Evolutionary conservation across 2,113 vertebrate species (phyloP).

Genomic region (Phrynosoma platyrhinos): DNA sequence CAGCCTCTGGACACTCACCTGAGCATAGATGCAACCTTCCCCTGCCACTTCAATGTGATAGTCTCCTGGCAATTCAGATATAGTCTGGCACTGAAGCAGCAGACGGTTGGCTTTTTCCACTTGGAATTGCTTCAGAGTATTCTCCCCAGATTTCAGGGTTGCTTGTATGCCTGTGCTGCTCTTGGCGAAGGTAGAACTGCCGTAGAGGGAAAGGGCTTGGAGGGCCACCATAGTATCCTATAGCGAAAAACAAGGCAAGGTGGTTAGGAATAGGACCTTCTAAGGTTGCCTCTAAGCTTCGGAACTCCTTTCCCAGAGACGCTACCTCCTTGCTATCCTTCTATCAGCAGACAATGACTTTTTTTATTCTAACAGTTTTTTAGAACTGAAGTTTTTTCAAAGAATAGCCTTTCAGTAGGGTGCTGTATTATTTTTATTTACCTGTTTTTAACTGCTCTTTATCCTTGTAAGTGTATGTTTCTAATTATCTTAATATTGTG

Average conservation of each 20-base stretch:
- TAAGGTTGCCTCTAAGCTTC: background rate
- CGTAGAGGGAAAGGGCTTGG: constrained; percentile 75
- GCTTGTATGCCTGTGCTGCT: constrained; percentile 45
- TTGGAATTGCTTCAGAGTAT: constrained; percentile 72
- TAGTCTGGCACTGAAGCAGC: constrained; percentile 81
- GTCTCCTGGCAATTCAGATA: constrained; percentile 74
- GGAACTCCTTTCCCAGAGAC: too few relatives aligned
- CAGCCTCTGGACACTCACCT: constrained; percentile 71
- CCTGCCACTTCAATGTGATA: constrained; percentile 74
- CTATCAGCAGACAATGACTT: background rate
- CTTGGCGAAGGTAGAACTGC: constrained; percentile 60
- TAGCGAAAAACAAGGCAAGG: background rate
- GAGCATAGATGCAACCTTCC: constrained; percentile 77
- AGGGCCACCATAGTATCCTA: constrained; percentile 82
- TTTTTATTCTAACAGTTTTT: too few relatives aligned
- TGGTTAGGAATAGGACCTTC: background rate
- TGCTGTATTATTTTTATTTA: too few relatives aligned
- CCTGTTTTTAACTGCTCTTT: too few relatives aligned
- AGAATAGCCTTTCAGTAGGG: too few relatives aligned
- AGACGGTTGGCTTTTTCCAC: constrained; percentile 83
- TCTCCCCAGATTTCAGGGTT: constrained; percentile 56
- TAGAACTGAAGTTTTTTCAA: too few relatives aligned
- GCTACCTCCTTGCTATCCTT: too few relatives aligned
- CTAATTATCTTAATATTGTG: too few relatives aligned
- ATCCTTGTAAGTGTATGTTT: too few relatives aligned